phyloP scores from a whole-genome alignment of 2,797 vertebrate genomes.

The Sebastes paucispinis region DNA sequence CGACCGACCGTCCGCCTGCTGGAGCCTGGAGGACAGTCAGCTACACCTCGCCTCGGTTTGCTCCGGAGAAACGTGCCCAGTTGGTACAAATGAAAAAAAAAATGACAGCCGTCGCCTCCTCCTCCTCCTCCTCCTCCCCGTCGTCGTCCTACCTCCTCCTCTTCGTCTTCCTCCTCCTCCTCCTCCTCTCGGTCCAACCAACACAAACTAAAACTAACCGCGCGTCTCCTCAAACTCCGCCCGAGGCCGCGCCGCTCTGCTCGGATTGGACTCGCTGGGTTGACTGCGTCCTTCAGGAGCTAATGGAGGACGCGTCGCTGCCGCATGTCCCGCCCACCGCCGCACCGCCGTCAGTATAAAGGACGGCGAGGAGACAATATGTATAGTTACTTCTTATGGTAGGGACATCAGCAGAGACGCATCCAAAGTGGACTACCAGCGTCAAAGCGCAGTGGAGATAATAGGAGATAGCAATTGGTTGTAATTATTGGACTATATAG shows the following conservation, averaged over 20 bases:
- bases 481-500: background rate
- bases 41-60: conserved; percentile 60
- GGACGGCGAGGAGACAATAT: background rate
- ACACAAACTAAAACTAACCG: conserved; percentile 78
- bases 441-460: background rate
- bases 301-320: conserved; percentile 24
- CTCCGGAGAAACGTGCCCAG: conserved; percentile 69
- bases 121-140: conserved; percentile 27
- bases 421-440: background rate
- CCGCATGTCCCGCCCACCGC: conserved; percentile 54
- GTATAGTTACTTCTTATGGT: background rate
- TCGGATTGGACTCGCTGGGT: conserved; percentile 55
- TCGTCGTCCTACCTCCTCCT: conserved; percentile 34
- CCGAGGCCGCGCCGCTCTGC: conserved; percentile 54
- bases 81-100: conserved; percentile 69
- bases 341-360: conserved; percentile 45
- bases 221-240: conserved; percentile 78
- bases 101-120: conserved; percentile 66
- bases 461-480: background rate
- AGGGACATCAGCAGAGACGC: background rate
- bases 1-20: conserved; percentile 23
- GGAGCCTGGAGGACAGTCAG: conserved; percentile 36
- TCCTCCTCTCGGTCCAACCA: conserved; percentile 69
- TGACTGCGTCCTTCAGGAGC: conserved; percentile 47
- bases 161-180: conserved; percentile 59